Evolutionary conservation across 2,113 vertebrate species (phyloP).

Genomic region (Rhipidura dahli): DNA sequence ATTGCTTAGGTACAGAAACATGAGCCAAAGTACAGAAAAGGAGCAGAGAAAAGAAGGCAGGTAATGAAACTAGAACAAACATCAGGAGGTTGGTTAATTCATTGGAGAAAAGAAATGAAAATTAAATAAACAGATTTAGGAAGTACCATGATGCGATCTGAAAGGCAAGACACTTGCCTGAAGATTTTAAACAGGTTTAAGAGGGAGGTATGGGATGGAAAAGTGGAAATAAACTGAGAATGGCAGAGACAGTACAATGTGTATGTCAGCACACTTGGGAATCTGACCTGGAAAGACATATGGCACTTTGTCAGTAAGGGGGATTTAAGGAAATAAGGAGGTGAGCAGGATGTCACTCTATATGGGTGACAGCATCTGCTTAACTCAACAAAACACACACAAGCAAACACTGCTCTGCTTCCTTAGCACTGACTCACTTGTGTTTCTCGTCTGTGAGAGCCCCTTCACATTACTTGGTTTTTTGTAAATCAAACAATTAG

Average conservation of each 20-base stretch:
- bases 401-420: not conserved
- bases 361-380: not conserved
- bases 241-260: not conserved
- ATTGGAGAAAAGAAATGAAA: not conserved
- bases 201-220: not conserved
- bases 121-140: not conserved
- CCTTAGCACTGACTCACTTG: not conserved
- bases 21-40: not conserved
- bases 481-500: not conserved
- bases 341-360: not conserved
- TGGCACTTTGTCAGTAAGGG: not conserved
- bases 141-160: not conserved
- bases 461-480: fast-evolving
- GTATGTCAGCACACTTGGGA: not conserved
- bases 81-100: not conserved
- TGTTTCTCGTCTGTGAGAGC: not conserved
- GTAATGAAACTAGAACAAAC: not conserved
- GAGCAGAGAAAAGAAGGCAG: not conserved
- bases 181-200: not conserved
- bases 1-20: not conserved
- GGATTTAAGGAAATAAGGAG: not conserved
- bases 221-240: not conserved
- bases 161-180: not conserved
- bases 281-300: not conserved
- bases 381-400: not conserved